Conservation (phyloP, 2,797 vertebrate species). For the Agapornis canus region DNA sequence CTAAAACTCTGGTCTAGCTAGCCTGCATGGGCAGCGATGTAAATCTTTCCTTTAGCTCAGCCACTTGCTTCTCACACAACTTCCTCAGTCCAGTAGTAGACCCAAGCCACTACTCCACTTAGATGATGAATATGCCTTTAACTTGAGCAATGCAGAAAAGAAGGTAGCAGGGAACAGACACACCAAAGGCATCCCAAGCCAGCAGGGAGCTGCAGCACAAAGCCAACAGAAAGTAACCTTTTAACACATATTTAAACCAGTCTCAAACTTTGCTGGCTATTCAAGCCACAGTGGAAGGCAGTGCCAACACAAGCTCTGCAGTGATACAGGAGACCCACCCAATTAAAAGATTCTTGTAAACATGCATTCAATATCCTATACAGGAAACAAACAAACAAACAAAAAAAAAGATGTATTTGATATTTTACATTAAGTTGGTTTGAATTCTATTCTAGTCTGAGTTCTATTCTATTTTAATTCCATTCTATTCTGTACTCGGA, state of each 20-base stretch:
- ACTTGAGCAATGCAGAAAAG: accelerated
- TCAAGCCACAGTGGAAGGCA: background rate
- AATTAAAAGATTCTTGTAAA: background rate
- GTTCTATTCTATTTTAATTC: too few relatives aligned
- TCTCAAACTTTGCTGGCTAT: background rate
- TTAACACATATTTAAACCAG: background rate
- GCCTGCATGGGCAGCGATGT: background rate
- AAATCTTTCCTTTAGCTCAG: background rate
- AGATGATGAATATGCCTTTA: background rate
- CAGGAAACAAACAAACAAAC: too few relatives aligned
- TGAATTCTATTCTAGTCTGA: background rate
- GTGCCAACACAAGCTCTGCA: background rate
- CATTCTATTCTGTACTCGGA: too few relatives aligned
- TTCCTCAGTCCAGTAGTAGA: accelerated
- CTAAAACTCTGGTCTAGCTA: background rate
- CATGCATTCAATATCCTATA: background rate
- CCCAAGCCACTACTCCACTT: accelerated
- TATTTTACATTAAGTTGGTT: background rate
- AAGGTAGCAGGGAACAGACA: background rate
- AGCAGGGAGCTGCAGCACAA: accelerated
- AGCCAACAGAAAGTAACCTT: background rate
- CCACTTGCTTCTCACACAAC: background rate
- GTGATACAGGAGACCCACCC: background rate
- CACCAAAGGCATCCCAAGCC: background rate
- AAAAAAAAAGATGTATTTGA: background rate